These are phyloP conservation scores for Alexandromys fortis DNA, from an alignment of 2,113 vertebrate species.

Conservation along the genomic window DNA sequence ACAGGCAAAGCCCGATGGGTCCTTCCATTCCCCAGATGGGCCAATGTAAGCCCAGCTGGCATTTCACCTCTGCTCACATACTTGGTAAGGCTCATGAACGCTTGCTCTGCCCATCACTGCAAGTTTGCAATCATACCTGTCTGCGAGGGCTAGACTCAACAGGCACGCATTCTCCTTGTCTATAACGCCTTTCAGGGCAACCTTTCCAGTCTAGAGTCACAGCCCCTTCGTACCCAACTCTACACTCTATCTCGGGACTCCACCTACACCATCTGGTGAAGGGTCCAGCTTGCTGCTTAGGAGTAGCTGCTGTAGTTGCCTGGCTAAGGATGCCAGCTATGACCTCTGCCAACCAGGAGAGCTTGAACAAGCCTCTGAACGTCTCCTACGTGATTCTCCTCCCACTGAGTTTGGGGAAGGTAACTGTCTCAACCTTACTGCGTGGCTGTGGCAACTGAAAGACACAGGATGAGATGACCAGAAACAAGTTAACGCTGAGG, in stretches of 20 bases:
- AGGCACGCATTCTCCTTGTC: not conserved
- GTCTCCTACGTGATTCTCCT: not conserved
- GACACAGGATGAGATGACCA: not conserved
- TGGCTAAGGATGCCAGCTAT: not conserved
- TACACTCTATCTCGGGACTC: not conserved
- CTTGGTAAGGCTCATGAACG: not conserved
- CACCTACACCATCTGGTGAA: not conserved
- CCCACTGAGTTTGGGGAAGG: not conserved
- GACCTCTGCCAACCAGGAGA: not conserved
- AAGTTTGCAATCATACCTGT: not conserved
- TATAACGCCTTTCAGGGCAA: not conserved
- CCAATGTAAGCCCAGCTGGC: not conserved
- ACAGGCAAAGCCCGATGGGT: not conserved
- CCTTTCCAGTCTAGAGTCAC: not conserved
- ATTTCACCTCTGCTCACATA: not conserved
- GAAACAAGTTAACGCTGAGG: not conserved
- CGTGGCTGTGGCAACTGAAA: not conserved
- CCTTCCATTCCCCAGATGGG: not conserved
- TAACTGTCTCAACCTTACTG: not conserved
- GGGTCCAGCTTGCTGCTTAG: not conserved
- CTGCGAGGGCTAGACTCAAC: not conserved
- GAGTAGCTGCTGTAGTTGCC: not conserved
- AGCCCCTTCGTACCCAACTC: not conserved
- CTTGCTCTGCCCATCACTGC: not conserved
- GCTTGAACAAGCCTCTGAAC: not conserved